Evolutionary conservation across 2,888 invertebrate species (phyloP), one percentile per base, ranked within the genome.

Genomic region (Drosophila recens): DNA sequence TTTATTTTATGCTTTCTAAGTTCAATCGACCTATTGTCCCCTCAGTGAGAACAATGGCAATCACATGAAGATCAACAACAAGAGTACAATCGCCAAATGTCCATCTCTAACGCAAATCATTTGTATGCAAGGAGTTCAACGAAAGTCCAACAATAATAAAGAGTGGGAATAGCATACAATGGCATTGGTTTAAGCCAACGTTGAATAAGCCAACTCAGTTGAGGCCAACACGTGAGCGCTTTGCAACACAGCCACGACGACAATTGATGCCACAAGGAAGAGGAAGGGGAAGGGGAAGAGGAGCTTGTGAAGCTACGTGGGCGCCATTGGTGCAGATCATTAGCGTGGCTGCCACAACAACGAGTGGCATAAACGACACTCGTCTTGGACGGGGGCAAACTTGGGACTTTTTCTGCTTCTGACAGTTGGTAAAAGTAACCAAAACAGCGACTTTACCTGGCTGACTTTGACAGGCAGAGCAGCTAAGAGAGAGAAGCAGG

Each of bases 321-420:
- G 87, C 87, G 87, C 85, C 85, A 72, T 42, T 78, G 87, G 73
- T 59, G 72, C 71, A 68, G 84, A 89, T 84, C 89, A 84, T 89
- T 87, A 89, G 87, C 84, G 75, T 61, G 54, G 83, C 69, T 43
- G 74, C 58, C 67, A 42, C 52, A 13, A 53, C 38, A 36, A 36
- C 52, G 36, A 54, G 49, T 72, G 72, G 36, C 65, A 69, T 48
- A n/a, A 53, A 66, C 70, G 65, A 79, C 67, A 76, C 63, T 38
- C 61, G 52, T 49, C 70, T 42, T 23, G 62, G 17, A 34, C 34
- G 36, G 34, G n/a, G 53, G 46, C 45, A 71, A 71, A 61, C 67
- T 80, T 75, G 30, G 63, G 48, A 51, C 17, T 54, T 64, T 48
- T 46, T 36, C 56, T 66, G 66, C 78, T 48, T 2, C 63, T 75